Evolutionary conservation across 2,797 vertebrate genomes (phyloP), one percentile per base, ranked within the genome.

Genomic region (Fistularia commersonii): DNA sequence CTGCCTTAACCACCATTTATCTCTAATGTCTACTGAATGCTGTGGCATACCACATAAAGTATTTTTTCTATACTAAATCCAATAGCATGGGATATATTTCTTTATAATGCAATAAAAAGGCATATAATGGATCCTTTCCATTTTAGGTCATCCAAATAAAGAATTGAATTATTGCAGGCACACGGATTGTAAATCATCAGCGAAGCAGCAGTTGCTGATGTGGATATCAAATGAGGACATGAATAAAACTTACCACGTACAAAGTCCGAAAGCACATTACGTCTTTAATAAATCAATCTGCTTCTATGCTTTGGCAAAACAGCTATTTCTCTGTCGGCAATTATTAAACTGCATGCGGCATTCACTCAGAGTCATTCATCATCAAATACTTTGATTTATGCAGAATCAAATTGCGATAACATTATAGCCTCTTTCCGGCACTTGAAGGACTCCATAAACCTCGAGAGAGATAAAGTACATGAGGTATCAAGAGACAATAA

Each of bases 201-300:
- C 65, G 66, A 51, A 64, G 57, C 34, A 38, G 44, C 39, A 68
- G 64, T 74, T 63, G 63, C 66, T 76, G 72, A 88, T 84, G 71
- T 81, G 54, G 66, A 72, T 75, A 79, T 86, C 64, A 86, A 80
- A 85, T 62, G 52, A 79, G 77, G 53, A 77, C 83, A 83, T 84
- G 72, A 78, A 83, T 87, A 84, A 63, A 75, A 83, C 77, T 79
- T 34, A 64, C 6, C 47, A 58, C n/a, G n/a, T n/a, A n/a, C n/a
- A n/a, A 67, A 67, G 57, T 66, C 72, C 63, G 66, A 82, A 70
- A 71, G 65, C 64, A 66, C 66, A 76, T 84, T 35, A 47, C 15
- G 45, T 57, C 53, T 51, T 58, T 72, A 72, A 85, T 85, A 83
- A 84, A 88, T 89, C 83, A 85, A 50, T 64, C 36, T 54, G 38